These are phyloP conservation scores for Acanthaster planci DNA, from an alignment of 35 echinoderm and acorn worm species.

Conservation along the genomic window DNA sequence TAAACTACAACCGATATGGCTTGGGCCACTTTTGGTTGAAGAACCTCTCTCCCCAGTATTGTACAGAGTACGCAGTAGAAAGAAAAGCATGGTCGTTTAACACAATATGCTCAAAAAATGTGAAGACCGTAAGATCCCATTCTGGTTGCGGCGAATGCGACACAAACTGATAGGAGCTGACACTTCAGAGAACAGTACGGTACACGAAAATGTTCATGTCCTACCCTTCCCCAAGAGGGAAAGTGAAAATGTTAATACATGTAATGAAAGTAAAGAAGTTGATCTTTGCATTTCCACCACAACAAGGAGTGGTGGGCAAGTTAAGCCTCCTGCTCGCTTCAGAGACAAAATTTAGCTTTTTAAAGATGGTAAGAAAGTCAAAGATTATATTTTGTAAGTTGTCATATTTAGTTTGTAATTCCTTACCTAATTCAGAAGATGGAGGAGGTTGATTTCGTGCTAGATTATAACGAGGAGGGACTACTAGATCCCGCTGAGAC, in stretches of 20 bases:
- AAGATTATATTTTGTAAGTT: too few species aligned
- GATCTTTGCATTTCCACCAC: neutral
- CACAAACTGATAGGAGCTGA: neutral
- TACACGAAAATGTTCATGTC: too few species aligned
- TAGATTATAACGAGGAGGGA: neutral
- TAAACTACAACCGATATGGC: neutral
- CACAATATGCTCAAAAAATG: constrained; percentile 4
- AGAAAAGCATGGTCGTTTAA: neutral
- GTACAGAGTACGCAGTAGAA: neutral
- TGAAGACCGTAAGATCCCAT: neutral
- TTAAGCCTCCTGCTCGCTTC: neutral
- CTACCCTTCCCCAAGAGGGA: too few species aligned
- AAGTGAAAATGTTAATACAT: too few species aligned
- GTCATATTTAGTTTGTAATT: too few species aligned
- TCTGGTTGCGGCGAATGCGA: neutral
- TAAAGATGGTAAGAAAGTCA: too few species aligned
- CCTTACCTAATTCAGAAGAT: neutral
- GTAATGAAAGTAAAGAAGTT: neutral
- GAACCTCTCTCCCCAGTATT: constrained; percentile 1
- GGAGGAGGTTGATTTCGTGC: neutral
- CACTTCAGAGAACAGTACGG: neutral
- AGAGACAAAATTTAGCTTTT: neutral
- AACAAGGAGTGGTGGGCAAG: neutral
- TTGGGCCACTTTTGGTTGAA: neutral
- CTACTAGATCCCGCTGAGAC: too few species aligned